These are phyloP conservation scores for Coregonus suidteri DNA, from an alignment of 2,797 vertebrate species.

Conservation along the genomic window DNA sequence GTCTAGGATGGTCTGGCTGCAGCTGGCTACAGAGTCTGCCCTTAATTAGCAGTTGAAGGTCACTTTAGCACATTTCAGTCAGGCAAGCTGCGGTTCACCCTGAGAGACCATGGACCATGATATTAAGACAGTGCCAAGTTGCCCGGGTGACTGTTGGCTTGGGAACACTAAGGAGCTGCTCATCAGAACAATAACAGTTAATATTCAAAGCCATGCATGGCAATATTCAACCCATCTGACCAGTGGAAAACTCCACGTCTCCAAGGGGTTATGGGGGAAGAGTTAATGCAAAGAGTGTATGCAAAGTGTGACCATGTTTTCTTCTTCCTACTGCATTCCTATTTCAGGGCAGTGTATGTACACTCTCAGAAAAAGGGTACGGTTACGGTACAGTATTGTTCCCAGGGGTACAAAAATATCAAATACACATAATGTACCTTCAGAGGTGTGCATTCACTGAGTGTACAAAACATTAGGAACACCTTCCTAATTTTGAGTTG, in stretches of 20 bases:
- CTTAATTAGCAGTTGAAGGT: slow-evolving; percentile 74
- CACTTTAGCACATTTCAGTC: slow-evolving; percentile 63
- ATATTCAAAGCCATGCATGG: slow-evolving; percentile 35
- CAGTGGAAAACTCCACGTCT: background rate
- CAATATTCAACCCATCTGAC: slow-evolving; percentile 22
- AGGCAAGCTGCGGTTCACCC: slow-evolving; percentile 52
- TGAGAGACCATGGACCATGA: slow-evolving; percentile 44
- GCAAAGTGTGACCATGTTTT: slow-evolving; percentile 18
- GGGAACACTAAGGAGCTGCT: slow-evolving; percentile 34
- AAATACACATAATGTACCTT: too few species aligned
- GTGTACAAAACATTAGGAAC: too few species aligned
- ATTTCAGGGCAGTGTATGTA: too few species aligned
- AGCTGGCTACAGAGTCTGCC: slow-evolving; percentile 59
- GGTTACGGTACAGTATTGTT: too few species aligned
- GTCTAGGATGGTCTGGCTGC: slow-evolving; percentile 25
- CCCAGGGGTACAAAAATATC: too few species aligned
- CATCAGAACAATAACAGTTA: slow-evolving; percentile 16
- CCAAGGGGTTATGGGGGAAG: too few species aligned
- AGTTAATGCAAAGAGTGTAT: slow-evolving; percentile 16
- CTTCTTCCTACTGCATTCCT: slow-evolving; percentile 4
- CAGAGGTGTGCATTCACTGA: too few species aligned
- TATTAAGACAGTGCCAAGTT: slow-evolving; percentile 57
- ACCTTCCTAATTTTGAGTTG: too few species aligned
- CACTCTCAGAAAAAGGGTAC: too few species aligned
- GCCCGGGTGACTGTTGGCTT: slow-evolving; percentile 43